Conservation (phyloP, 1,140 invertebrate species). For the Streblospio benedicti region DNA sequence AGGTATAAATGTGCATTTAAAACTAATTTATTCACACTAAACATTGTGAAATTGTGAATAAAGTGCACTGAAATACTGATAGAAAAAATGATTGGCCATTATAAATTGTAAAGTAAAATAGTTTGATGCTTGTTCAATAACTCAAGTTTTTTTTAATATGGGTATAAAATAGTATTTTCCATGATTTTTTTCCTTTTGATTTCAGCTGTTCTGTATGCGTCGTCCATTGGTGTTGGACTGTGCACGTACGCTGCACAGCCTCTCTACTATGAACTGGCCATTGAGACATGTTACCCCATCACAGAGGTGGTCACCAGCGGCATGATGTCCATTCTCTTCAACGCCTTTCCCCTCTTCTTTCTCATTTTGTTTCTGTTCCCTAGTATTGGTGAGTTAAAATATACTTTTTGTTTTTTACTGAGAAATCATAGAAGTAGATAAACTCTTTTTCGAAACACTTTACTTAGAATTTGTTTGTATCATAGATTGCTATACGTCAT, state of each 20-base stretch:
- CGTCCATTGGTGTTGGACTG: slow-evolving; percentile 36
- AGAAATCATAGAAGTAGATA: neutral
- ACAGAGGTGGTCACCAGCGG: slow-evolving; percentile 50
- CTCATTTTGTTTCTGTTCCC: slow-evolving; percentile 45
- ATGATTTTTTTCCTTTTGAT: slow-evolving; percentile 10
- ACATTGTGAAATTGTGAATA: too few species aligned
- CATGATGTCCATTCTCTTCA: slow-evolving; percentile 47
- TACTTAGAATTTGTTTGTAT: neutral
- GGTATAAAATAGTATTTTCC: too few species aligned
- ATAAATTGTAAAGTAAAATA: too few species aligned
- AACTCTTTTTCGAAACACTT: neutral
- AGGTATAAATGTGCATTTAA: too few species aligned
- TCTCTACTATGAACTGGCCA: slow-evolving; percentile 49
- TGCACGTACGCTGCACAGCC: slow-evolving; percentile 47
- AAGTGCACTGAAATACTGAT: too few species aligned
- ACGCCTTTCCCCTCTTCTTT: slow-evolving; percentile 44
- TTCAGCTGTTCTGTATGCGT: slow-evolving; percentile 27
- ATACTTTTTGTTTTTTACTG: neutral
- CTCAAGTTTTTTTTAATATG: too few species aligned
- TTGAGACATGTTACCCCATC: slow-evolving; percentile 50
- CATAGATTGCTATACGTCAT: neutral
- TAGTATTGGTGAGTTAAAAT: slow-evolving; percentile 28
- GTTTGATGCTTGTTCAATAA: too few species aligned
- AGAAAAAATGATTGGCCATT: too few species aligned
- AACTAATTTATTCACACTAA: too few species aligned